phyloP scores from a whole-genome alignment of 23 tunicate species.

The Halocynthia aurantium region DNA sequence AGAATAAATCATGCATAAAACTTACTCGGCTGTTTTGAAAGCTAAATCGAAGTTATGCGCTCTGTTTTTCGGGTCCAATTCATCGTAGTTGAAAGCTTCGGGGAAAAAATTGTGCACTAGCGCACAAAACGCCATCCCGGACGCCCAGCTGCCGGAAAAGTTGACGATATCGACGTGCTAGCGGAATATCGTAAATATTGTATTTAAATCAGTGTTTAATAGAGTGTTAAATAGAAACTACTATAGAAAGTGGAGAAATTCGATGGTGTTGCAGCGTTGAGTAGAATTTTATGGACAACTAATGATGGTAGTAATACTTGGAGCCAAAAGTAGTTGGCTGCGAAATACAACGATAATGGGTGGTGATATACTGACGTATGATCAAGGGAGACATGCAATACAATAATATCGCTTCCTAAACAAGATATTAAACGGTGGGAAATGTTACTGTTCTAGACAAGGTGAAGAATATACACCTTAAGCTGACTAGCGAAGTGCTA shows the following conservation, averaged over 20 bases:
- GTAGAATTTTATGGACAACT: too few relatives aligned
- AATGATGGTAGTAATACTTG: too few relatives aligned
- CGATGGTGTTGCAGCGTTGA: background rate
- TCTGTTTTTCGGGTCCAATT: constrained; percentile 66
- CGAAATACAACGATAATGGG: too few relatives aligned
- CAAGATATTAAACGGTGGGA: too few relatives aligned
- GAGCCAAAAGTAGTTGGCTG: too few relatives aligned
- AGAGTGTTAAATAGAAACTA: background rate
- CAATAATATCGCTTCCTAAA: too few relatives aligned
- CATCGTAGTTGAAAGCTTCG: constrained; percentile 69
- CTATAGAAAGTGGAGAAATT: background rate
- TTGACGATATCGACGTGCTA: constrained; percentile 94
- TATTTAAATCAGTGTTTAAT: background rate
- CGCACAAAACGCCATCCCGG: constrained; percentile 99
- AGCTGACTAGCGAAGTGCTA: too few relatives aligned
- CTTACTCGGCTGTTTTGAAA: constrained; percentile 95
- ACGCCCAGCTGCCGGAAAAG: constrained; percentile 97
- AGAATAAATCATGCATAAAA: background rate
- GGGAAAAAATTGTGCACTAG: constrained; percentile 97
- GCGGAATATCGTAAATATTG: background rate
- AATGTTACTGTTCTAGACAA: too few relatives aligned
- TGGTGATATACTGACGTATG: too few relatives aligned
- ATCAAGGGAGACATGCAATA: too few relatives aligned
- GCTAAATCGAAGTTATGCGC: constrained; percentile 87
- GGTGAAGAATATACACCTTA: too few relatives aligned